Evolutionary conservation across 2,888 invertebrate genomes (phyloP), one percentile per base, ranked within the genome.

Genomic region (Rhagonycha lutea): DNA sequence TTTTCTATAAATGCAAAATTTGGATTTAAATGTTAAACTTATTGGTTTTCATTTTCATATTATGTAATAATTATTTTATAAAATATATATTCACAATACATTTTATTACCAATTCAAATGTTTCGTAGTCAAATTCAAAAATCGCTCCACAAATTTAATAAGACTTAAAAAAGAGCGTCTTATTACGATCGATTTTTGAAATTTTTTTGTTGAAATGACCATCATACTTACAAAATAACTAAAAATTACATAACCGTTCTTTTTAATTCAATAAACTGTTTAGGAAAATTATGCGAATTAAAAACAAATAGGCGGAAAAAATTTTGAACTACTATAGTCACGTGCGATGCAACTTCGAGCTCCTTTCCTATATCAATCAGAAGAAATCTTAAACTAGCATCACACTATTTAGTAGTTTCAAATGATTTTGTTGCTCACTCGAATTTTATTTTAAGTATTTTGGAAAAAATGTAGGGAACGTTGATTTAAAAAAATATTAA

Each of bases 121-220:
- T 65, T 65, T 65, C 4, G 24, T 24, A 65, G n/a, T 65, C 14
- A 65, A 26, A 78, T 81, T 84, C 85, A 84, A 87, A 85, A 86
- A 86, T 87, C 85, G 87, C 84, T 86, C 87, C 81, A 86, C 87
- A 87, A 87, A 80, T 82, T 82, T 84, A 87, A 86, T 84, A 87
- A 87, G 87, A 85, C 86, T 74, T 71, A 82, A 80, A 82, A 82
- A 81, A 79, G 47, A 29, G 61, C 73, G 86, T 86, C 86, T 86
- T 87, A 84, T 85, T 85, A 84, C 83, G 87, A 86, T 83, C 86
- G 82, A 86, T 85, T 84, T 84, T 84, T 82, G 81, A 82, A 81
- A 74, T 71, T 63, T 60, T n/a, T 60, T 18, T 61, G 14, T 61
- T 10, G n/a, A 47, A 47, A 47, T 7, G n/a, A n/a, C n/a, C 47